Conservation (phyloP, 2,888 invertebrate genomes). For the Anorthoa munda region DNA sequence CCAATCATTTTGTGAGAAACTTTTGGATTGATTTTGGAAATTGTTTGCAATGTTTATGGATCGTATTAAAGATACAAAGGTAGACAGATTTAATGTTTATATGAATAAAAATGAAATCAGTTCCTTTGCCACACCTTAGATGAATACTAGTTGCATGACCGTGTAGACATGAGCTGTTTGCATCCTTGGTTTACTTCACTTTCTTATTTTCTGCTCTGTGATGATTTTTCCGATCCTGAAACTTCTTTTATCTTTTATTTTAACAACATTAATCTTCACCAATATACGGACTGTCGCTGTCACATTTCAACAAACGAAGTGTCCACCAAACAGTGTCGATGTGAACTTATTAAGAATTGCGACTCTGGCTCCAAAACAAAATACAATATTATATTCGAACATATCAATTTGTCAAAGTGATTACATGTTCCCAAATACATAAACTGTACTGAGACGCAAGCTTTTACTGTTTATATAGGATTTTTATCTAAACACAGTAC, state of each 20-base stretch:
- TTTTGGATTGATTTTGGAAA: conserved; percentile 81
- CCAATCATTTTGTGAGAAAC: conserved; percentile 85
- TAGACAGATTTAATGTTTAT: conserved; percentile 83
- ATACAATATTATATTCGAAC: conserved; percentile 53
- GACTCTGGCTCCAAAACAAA: conserved; percentile 67
- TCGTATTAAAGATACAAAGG: conserved; percentile 79
- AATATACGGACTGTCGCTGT: conserved; percentile 82
- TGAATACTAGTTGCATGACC: conserved; percentile 87
- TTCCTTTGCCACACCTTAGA: conserved; percentile 91
- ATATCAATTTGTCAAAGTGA: conserved; percentile 52
- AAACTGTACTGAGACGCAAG: conserved; percentile 83
- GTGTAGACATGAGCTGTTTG: conserved; percentile 81
- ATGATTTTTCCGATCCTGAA: conserved; percentile 78
- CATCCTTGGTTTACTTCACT: conserved; percentile 74
- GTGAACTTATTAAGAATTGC: conserved; percentile 84
- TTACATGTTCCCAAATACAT: conserved; percentile 64
- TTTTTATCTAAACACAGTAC: conserved; percentile 69
- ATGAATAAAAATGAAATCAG: conserved; percentile 86
- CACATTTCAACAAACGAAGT: conserved; percentile 78
- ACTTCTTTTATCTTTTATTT: conserved; percentile 74
- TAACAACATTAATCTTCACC: conserved; percentile 84
- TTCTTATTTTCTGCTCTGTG: conserved; percentile 75
- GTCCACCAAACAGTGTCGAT: conserved; percentile 77
- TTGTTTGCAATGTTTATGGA: conserved; percentile 84
- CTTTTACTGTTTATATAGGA: conserved; percentile 72